Percentiles rank a stretch among this genome's conserved stretches.
These are phyloP conservation scores for Nannobrachium achirus DNA, from an alignment of 2,113 vertebrate genomes.

Conservation along the genomic window DNA sequence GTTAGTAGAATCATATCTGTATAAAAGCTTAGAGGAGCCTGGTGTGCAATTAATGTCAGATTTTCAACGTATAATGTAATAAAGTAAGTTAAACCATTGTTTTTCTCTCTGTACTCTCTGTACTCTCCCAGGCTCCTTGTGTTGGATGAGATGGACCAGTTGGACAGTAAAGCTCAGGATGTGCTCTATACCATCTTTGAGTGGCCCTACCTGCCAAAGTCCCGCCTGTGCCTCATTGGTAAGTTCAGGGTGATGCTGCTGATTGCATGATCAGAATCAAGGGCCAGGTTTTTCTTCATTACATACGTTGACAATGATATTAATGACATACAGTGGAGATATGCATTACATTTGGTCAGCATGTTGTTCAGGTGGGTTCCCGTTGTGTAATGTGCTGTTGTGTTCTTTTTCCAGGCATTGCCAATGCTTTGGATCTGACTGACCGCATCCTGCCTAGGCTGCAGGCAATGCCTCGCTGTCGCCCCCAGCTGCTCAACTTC, in stretches of 20 bases:
- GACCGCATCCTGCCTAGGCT: slow-evolving; percentile 90
- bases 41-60: too few relatives aligned
- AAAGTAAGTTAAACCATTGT: too few relatives aligned
- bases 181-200: slow-evolving; percentile 96
- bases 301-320: too few relatives aligned
- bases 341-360: too few relatives aligned
- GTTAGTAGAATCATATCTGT: too few relatives aligned
- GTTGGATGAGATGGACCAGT: slow-evolving; percentile 95
- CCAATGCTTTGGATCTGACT: slow-evolving; percentile 93
- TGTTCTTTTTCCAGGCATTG: slow-evolving; percentile 80
- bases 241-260: too few relatives aligned
- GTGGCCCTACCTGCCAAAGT: slow-evolving; percentile 86
- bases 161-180: slow-evolving; percentile 94
- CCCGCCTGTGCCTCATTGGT: slow-evolving; percentile 91
- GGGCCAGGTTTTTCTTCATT: too few relatives aligned
- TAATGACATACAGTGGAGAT: not conserved
- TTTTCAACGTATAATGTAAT: too few relatives aligned
- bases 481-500: slow-evolving; percentile 88
- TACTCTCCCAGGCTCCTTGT: slow-evolving; percentile 83
- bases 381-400: not conserved
- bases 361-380: not conserved
- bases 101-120: not conserved
- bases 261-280: too few relatives aligned
- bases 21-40: too few relatives aligned
- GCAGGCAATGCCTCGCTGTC: slow-evolving; percentile 78